phyloP scores from a whole-genome alignment of 1,140 invertebrate genomes.

The Ceratina japonica region DNA sequence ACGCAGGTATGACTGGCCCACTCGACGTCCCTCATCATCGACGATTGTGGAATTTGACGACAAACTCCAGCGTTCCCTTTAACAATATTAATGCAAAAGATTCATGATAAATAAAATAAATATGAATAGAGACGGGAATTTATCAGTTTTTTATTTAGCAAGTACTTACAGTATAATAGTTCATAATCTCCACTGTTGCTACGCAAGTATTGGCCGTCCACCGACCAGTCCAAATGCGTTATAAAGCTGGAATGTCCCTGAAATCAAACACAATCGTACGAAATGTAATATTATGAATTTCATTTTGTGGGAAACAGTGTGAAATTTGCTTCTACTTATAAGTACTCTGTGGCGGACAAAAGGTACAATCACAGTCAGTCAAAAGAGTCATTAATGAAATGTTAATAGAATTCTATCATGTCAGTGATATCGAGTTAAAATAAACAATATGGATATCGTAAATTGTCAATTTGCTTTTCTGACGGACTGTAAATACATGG shows the following conservation, averaged over 20 bases:
- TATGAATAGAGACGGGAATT: too few relatives aligned
- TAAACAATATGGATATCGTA: too few relatives aligned
- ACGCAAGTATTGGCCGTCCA: constrained; percentile 89
- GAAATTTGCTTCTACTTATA: background rate
- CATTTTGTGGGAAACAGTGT: background rate
- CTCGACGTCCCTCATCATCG: constrained; percentile 86
- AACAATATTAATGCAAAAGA: too few relatives aligned
- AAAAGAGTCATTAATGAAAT: too few relatives aligned
- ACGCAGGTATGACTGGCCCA: constrained; percentile 92
- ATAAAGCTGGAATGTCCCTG: constrained; percentile 96
- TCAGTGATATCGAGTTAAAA: too few relatives aligned
- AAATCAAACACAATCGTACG: constrained; percentile 62
- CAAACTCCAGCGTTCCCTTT: constrained; percentile 93
- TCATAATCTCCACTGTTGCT: constrained; percentile 97
- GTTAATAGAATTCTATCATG: too few relatives aligned
- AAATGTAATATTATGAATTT: background rate
- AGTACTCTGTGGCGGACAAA: too few relatives aligned
- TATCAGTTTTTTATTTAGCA: constrained; percentile 26
- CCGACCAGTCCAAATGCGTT: constrained; percentile 94
- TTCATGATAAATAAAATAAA: too few relatives aligned
- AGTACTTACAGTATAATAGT: constrained; percentile 91
- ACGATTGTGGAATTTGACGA: constrained; percentile 88
- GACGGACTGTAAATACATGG: too few relatives aligned
- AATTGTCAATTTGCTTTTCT: too few relatives aligned
- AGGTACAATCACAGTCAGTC: too few relatives aligned